phyloP scores from a whole-genome alignment of 1,140 invertebrate species.

The Drosophila setifemur region DNA sequence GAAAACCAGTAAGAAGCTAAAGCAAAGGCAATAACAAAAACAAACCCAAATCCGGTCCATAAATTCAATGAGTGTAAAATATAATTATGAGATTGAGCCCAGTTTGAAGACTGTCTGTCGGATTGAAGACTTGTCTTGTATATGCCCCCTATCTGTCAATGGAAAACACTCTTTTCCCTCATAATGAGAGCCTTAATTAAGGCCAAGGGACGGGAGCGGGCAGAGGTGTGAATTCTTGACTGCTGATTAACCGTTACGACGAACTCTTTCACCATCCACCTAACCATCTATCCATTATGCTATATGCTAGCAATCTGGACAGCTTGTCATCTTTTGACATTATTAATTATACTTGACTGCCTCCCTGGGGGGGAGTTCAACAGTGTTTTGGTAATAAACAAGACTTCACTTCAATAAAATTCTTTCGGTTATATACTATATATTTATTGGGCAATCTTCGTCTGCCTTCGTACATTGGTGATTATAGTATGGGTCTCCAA shows the following conservation, averaged over 20 bases:
- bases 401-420: too few relatives aligned
- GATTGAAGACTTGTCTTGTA: not conserved
- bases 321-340: conserved; percentile 34
- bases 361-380: not conserved
- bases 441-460: too few relatives aligned
- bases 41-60: conserved; percentile 60
- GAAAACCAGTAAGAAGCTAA: conserved; percentile 9
- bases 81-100: conserved; percentile 40
- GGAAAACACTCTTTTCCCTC: conserved; percentile 6
- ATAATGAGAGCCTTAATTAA: conserved; percentile 52
- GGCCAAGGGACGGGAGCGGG: conserved; percentile 18
- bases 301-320: conserved; percentile 18
- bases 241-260: conserved; percentile 63
- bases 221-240: conserved; percentile 49
- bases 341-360: conserved; percentile 38
- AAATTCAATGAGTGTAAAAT: conserved; percentile 66
- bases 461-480: not conserved
- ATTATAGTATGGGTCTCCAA: too few relatives aligned
- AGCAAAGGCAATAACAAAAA: conserved; percentile 1
- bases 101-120: not conserved
- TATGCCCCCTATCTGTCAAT: not conserved
- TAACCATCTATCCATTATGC: conserved; percentile 12
- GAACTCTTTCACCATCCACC: conserved; percentile 21
- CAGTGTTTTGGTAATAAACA: too few relatives aligned
- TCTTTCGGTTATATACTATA: too few relatives aligned